A percentile compares a stretch with the other conserved stretches of the same genome.
phyloP scores from a whole-genome alignment of 2,888 invertebrate genomes.

The Orchesella flavescens region DNA sequence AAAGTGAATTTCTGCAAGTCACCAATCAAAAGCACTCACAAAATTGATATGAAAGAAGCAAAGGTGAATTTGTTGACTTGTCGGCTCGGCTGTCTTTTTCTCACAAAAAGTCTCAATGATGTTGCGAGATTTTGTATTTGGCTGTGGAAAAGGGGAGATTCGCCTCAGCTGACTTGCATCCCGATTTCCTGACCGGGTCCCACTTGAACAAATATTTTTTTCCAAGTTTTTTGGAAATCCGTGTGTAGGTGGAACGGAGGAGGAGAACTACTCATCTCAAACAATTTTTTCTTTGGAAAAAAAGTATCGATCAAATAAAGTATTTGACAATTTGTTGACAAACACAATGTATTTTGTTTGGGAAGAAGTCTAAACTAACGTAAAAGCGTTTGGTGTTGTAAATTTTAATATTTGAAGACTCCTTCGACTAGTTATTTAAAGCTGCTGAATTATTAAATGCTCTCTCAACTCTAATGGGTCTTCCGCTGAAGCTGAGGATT shows the following conservation, averaged over 20 bases:
- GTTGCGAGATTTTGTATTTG: conserved; percentile 18
- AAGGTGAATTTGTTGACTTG: no score
- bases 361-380: no score
- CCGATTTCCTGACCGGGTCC: background rate
- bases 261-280: no score
- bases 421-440: background rate
- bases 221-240: background rate
- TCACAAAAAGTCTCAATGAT: conserved; percentile 15
- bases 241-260: background rate
- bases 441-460: background rate
- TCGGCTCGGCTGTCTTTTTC: no score
- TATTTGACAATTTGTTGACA: no score
- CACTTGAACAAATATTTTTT: background rate
- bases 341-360: no score
- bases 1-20: no score
- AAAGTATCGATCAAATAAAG: no score
- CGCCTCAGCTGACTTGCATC: background rate
- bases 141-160: background rate
- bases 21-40: no score
- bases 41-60: no score
- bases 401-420: background rate
- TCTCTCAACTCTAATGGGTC: background rate
- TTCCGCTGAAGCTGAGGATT: background rate
- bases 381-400: background rate
- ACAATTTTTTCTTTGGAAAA: no score